Base-by-base conservation (phyloP, 2,797 vertebrate species). In the Gallinago stenura region DNA sequence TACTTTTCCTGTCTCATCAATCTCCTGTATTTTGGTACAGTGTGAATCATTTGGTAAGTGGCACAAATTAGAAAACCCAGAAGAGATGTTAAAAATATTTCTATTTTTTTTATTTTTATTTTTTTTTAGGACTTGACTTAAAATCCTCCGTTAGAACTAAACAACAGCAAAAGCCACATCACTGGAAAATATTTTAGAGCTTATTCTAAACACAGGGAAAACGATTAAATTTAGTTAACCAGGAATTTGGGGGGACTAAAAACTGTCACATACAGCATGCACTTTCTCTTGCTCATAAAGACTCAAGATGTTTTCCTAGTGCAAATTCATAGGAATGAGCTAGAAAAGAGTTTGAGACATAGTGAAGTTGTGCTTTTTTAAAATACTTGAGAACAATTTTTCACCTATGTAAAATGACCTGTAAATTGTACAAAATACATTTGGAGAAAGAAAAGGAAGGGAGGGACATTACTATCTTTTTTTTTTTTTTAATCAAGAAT, bases 1-100 rank as follows among this genome's bases (percentile, higher is more conserved):
- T 95, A 85, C 93, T 97, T 97, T 89, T 95, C 64, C 93, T 90
- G 90, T 90, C 94, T 96, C 86, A 94, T 95, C 96, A 94, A 87
- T 96, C 90, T 92, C 81, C 90, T 51, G 68, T 94, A 93, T 95
- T 95, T 97, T 92, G 94, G 83, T 96, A 95, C 92, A 87, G 81
- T 50, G 78, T 16, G 75, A 96, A 91, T 94, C 91, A 90, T 93
- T 96, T 95, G 64, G 75, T 68, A 95, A 97, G 68, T 20, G 68
- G 53, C 93, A 93, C 78, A 65, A 93, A 95, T 91, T 83, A 90
- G 68, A 87, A 95, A 95, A 71, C 41, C 66, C 75, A 87, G 79
- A 91, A 71, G 75, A 90, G 48, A 89, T 15, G 68, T 62, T 87
- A 95, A 94, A 96, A 91, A 94, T 93, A 82, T 31, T 45, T 24